Conservation (phyloP, 2,888 invertebrate species). For the Alsophila aescularia region DNA sequence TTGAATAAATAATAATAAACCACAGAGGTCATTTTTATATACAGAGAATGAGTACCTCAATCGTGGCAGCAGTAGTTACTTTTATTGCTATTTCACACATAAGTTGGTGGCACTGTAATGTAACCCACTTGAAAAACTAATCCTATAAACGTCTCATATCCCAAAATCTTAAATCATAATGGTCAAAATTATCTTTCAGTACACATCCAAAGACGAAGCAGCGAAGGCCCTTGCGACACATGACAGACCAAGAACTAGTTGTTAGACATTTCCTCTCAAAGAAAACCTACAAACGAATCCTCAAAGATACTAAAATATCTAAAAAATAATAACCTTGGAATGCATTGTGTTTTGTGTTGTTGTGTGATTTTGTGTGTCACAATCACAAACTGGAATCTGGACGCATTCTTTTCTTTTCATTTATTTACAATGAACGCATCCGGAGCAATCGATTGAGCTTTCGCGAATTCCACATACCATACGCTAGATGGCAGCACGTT, state of each 20-base stretch:
- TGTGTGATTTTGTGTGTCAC: too few relatives aligned
- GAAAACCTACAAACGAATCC: conserved; percentile 57
- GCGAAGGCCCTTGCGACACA: conserved; percentile 49
- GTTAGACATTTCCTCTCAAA: conserved; percentile 61
- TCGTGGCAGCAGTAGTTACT: too few relatives aligned
- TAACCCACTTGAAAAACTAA: too few relatives aligned
- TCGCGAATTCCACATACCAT: conserved; percentile 60
- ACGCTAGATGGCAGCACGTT: conserved; percentile 68
- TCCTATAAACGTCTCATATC: too few relatives aligned
- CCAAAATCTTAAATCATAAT: too few relatives aligned
- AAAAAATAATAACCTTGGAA: conserved; percentile 31
- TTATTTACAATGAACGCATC: conserved; percentile 57
- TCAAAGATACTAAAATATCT: conserved; percentile 45
- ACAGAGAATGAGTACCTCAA: too few relatives aligned
- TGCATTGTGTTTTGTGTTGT: conserved; percentile 13
- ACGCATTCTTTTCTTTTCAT: conserved; percentile 60
- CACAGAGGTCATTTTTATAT: too few relatives aligned
- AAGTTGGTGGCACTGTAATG: too few relatives aligned
- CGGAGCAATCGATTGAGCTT: conserved; percentile 72
- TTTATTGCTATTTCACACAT: too few relatives aligned
- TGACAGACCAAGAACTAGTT: conserved; percentile 62
- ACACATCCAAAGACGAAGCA: conserved; percentile 13
- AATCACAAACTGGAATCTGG: conserved; percentile 54
- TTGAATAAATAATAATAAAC: too few relatives aligned
- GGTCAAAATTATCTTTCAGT: conserved; percentile 39